Evolutionary conservation across 1,140 invertebrate genomes (phyloP).

Genomic region (Drosophila guanche): DNA sequence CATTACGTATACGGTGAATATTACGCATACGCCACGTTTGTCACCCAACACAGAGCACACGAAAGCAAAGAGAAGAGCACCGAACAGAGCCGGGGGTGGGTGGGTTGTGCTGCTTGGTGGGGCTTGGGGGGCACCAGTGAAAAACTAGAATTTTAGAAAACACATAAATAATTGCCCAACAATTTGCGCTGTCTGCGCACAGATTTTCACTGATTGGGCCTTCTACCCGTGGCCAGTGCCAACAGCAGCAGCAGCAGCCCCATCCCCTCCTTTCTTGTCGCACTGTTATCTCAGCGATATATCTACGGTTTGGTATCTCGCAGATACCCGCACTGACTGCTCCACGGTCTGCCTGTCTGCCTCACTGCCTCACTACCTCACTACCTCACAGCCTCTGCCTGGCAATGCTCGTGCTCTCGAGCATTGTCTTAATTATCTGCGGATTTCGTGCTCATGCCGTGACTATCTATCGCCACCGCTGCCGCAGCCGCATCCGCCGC

Average conservation of each 20-base stretch:
- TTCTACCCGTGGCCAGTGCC: not conserved
- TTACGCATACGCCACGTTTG: conserved; percentile 39
- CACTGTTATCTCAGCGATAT: conserved; percentile 32
- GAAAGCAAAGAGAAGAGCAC: not conserved
- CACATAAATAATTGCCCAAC: conserved; percentile 77
- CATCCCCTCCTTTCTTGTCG: conserved; percentile 1
- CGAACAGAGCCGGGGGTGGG: not conserved
- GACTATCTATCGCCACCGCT: conserved; percentile 63
- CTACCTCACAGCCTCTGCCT: not conserved
- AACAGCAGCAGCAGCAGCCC: not conserved
- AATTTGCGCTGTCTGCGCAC: conserved; percentile 81
- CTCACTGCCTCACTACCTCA: conserved; percentile 1
- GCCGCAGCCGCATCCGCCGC: conserved; percentile 8
- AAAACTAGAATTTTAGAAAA: conserved; percentile 28
- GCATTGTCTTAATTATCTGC: conserved; percentile 76
- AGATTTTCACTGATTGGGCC: conserved; percentile 64
- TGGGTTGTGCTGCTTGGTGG: too few relatives aligned
- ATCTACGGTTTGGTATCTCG: conserved; percentile 16
- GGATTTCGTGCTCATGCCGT: conserved; percentile 57
- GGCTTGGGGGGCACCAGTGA: too few relatives aligned
- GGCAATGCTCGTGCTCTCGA: not conserved
- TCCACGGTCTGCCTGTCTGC: conserved; percentile 16
- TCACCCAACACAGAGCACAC: not conserved
- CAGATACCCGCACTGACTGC: conserved; percentile 11
- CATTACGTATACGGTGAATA: conserved; percentile 45